phyloP scores from a whole-genome alignment of 2,888 invertebrate genomes.

The Aleiodes testaceus region DNA sequence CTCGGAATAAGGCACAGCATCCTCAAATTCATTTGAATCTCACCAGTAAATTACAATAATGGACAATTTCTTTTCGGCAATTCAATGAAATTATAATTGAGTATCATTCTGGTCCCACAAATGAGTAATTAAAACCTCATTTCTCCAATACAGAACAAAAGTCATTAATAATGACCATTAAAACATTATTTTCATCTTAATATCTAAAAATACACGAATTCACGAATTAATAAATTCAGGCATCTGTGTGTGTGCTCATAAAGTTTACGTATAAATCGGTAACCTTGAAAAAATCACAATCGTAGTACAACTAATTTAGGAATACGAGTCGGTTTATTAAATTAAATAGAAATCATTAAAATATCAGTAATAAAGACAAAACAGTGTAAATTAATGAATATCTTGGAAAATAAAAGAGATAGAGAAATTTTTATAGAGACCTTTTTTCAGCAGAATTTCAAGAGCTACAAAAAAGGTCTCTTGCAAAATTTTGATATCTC shows the following conservation, averaged over 20 bases:
- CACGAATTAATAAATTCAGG: neutral
- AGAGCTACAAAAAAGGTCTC: too few species aligned
- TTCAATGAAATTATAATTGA: conserved; percentile 11
- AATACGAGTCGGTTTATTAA: conserved; percentile 25
- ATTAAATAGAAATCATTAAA: neutral
- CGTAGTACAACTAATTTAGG: conserved; percentile 54
- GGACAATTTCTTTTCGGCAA: conserved; percentile 11
- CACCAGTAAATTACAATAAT: conserved; percentile 12
- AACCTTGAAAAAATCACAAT: conserved; percentile 72
- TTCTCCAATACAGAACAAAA: neutral
- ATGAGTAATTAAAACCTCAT: neutral
- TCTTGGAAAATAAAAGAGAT: too few species aligned
- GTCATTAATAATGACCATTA: too few species aligned
- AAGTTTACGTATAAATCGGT: conserved; percentile 68
- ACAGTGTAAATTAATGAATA: neutral
- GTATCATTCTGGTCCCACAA: conserved; percentile 28
- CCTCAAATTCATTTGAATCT: conserved; percentile 3
- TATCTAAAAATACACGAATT: too few species aligned
- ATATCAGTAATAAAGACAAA: conserved; percentile 1
- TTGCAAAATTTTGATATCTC: too few species aligned
- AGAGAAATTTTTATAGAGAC: too few species aligned
- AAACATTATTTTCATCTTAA: too few species aligned
- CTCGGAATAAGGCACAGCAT: conserved; percentile 33
- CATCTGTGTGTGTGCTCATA: neutral
- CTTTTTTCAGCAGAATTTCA: too few species aligned